A percentile compares a stretch with the other conserved stretches of the same genome.
Evolutionary conservation across 2,797 vertebrate genomes (phyloP).

Genomic region (Decapterus maruadsi): DNA sequence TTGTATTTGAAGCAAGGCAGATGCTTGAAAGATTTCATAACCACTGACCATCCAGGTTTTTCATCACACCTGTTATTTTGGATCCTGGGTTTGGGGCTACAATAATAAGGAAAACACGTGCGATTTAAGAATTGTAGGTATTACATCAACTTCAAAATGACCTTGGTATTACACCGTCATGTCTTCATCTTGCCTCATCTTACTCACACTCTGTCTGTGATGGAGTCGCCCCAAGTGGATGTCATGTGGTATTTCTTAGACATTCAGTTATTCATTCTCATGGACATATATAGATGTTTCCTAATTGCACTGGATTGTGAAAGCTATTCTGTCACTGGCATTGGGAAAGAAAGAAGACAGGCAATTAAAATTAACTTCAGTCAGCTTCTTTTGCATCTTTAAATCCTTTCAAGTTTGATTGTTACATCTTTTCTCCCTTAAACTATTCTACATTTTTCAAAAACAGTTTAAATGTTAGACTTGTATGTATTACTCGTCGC

Average conservation of each 20-base stretch:
- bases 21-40: background rate
- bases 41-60: background rate
- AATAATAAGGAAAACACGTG: background rate
- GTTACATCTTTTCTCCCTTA: background rate
- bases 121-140: background rate
- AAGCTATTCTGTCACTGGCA: background rate
- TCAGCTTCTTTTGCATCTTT: background rate
- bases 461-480: background rate
- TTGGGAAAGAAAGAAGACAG: background rate
- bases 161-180: constrained; percentile 26
- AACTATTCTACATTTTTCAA: background rate
- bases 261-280: background rate
- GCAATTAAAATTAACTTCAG: constrained; percentile 5
- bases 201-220: constrained; percentile 10
- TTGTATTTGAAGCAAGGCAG: background rate
- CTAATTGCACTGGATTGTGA: background rate
- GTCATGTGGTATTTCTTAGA: background rate
- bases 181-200: constrained; percentile 31
- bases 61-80: background rate
- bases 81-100: background rate
- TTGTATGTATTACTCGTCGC: constrained; percentile 3
- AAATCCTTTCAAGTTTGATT: background rate
- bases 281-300: background rate
- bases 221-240: background rate
- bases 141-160: constrained; percentile 23